phyloP scores from a whole-genome alignment of 2,888 invertebrate species.

The Amphimallon solstitiale region DNA sequence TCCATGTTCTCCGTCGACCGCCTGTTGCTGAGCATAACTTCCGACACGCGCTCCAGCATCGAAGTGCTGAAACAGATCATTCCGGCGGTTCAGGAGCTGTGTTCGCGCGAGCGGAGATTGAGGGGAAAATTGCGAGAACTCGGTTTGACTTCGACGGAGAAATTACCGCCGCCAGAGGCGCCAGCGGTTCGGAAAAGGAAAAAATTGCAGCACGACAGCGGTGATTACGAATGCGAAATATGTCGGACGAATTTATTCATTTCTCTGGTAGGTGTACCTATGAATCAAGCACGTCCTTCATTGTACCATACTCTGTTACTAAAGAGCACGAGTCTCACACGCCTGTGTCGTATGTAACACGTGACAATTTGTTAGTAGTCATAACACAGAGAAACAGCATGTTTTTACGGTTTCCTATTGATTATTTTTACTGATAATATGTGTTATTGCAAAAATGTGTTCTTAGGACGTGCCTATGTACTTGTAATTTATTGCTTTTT shows the following conservation, averaged over 20 bases:
- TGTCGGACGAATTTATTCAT: conserved; percentile 85
- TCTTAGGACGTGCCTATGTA: no score
- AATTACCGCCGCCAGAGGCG: conserved; percentile 68
- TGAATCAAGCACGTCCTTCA: no score
- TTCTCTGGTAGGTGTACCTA: conserved; percentile 73
- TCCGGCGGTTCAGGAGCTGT: conserved; percentile 70
- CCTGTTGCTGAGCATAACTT: conserved; percentile 78
- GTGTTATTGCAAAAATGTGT: no score
- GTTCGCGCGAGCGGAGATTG: conserved; percentile 72
- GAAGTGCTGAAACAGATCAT: conserved; percentile 74
- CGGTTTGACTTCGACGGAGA: conserved; percentile 73
- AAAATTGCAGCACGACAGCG: conserved; percentile 66
- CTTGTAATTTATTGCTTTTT: no score
- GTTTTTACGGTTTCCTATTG: no score
- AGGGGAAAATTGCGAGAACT: conserved; percentile 71
- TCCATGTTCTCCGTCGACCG: conserved; percentile 90
- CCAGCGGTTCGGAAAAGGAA: conserved; percentile 63
- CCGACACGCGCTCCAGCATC: conserved; percentile 72
- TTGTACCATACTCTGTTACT: no score
- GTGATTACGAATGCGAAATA: conserved; percentile 84
- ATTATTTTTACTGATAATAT: no score
- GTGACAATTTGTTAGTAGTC: no score
- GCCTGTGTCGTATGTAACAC: no score
- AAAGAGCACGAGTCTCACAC: no score
- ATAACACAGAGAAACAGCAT: no score